phyloP scores from a whole-genome alignment of 1,140 invertebrate species.

The Cecropterus lyciades region DNA sequence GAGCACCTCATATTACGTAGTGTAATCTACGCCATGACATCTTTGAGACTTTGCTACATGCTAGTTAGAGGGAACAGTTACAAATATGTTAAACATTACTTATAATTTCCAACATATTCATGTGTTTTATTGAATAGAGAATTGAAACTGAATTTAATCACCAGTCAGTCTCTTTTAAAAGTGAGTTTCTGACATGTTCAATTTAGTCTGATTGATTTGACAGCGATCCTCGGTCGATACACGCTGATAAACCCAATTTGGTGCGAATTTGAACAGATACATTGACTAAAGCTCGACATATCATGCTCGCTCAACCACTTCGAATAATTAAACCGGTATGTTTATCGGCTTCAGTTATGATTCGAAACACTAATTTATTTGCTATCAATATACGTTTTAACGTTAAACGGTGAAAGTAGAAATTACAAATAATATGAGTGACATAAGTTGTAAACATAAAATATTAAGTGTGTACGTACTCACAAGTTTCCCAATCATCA shows the following conservation, averaged over 20 bases:
- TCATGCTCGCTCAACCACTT: conserved; percentile 21
- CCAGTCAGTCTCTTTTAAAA: conserved; percentile 41
- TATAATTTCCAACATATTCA: not conserved
- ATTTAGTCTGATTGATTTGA: conserved; percentile 64
- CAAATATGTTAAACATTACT: not conserved
- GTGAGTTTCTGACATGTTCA: conserved; percentile 53
- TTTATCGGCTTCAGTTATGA: conserved; percentile 13
- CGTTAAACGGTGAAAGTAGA: not conserved
- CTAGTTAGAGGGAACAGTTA: too few species aligned
- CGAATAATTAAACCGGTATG: conserved; percentile 18
- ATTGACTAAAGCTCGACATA: conserved; percentile 13
- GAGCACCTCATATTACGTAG: too few species aligned
- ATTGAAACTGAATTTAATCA: conserved; percentile 20
- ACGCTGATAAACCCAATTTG: conserved; percentile 57
- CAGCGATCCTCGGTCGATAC: conserved; percentile 52
- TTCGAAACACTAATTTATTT: conserved; percentile 6
- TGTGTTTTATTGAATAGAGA: conserved; percentile 11
- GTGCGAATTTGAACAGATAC: conserved; percentile 34
- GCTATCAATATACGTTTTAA: not conserved
- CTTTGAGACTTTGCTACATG: too few species aligned
- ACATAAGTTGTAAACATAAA: too few species aligned
- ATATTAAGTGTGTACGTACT: too few species aligned
- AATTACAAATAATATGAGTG: too few species aligned
- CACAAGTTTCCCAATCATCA: too few species aligned
- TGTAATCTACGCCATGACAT: too few species aligned